Conservation (phyloP, 1,140 invertebrate genomes). For the Heliconius melpomene region DNA sequence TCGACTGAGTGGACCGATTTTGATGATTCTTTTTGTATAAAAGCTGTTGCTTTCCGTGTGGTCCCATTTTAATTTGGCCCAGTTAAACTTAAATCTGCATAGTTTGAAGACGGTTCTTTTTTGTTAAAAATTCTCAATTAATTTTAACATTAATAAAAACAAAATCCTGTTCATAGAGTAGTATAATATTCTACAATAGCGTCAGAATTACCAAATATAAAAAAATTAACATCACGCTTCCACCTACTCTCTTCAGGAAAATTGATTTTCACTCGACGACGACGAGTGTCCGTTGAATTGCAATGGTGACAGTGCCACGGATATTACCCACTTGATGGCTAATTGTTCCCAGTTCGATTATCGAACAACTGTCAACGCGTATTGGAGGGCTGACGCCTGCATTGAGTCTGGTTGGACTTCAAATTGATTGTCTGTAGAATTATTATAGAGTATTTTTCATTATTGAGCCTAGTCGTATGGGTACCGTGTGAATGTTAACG, state of each 20-base stretch:
- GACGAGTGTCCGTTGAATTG: slow-evolving; percentile 55
- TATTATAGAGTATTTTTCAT: background rate
- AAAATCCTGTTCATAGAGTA: no score
- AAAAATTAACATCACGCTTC: slow-evolving; percentile 27
- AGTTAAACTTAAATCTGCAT: no score
- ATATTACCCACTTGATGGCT: slow-evolving; percentile 75
- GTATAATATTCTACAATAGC: background rate
- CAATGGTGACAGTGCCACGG: slow-evolving; percentile 64
- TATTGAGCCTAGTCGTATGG: background rate
- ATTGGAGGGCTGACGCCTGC: slow-evolving; percentile 45
- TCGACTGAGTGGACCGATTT: no score
- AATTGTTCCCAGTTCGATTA: slow-evolving; percentile 77
- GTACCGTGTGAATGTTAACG: background rate
- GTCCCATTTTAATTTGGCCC: no score
- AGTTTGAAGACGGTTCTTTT: no score
- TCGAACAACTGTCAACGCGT: slow-evolving; percentile 69
- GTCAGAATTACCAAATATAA: background rate
- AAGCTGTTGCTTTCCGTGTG: no score
- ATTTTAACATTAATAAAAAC: no score
- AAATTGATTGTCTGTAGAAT: background rate
- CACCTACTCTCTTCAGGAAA: slow-evolving; percentile 38
- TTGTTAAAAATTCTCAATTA: no score
- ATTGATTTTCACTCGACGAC: slow-evolving; percentile 65
- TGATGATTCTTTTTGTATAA: no score
- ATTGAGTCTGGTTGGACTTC: slow-evolving; percentile 49